Percentiles rank a stretch among this genome's conserved stretches.
Evolutionary conservation across 2,797 vertebrate genomes (phyloP).

Genomic region (Tamandua tetradactyla): DNA sequence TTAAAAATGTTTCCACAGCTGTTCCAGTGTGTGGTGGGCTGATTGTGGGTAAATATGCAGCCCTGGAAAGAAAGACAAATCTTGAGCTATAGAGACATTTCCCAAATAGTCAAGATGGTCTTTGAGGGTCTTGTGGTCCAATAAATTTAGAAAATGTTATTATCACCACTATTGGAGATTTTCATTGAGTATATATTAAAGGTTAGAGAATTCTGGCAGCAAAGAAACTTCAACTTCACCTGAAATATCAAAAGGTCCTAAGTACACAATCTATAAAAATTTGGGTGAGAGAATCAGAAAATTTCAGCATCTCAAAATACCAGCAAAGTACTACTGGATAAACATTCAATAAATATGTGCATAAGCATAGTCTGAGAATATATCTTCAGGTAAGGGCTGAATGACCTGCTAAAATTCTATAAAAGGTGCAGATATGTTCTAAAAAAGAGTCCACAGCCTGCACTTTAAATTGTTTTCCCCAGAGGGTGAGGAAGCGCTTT

Average conservation of each 20-base stretch:
- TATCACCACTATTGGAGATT: not conserved
- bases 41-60: not conserved
- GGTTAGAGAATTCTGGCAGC: not conserved
- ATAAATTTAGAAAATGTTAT: not conserved
- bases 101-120: not conserved
- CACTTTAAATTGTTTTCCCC: not conserved
- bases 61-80: not conserved
- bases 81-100: not conserved
- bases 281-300: constrained; percentile 8
- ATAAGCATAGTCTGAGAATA: not conserved
- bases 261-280: not conserved
- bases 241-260: constrained; percentile 3
- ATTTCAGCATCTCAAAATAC: constrained; percentile 1
- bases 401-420: constrained; percentile 25
- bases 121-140: not conserved
- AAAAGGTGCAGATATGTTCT: not conserved
- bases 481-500: not conserved
- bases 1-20: not conserved
- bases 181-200: not conserved
- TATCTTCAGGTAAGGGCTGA: not conserved
- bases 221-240: not conserved
- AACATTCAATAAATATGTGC: not conserved
- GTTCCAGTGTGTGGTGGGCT: not conserved
- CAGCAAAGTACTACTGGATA: not conserved
- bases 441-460: not conserved